Conservation (phyloP, 2,888 invertebrate genomes). For the Zaprionus lineosus region DNA sequence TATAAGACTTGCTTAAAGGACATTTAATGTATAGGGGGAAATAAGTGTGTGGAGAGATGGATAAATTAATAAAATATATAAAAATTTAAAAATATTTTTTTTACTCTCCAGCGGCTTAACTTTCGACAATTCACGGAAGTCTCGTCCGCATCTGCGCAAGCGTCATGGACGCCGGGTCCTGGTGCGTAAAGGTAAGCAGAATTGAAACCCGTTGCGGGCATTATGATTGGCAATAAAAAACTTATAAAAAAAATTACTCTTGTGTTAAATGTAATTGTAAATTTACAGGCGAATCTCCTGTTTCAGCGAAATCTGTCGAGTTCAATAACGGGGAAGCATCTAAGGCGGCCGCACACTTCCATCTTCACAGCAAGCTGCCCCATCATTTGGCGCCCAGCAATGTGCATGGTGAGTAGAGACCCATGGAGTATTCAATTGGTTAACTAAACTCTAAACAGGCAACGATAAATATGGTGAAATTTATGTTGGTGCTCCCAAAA, state of each 20-base stretch:
- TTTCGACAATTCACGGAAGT: no score
- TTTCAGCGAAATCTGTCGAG: constrained; percentile 76
- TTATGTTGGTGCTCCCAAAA: constrained; percentile 83
- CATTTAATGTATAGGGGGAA: no score
- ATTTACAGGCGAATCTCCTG: constrained; percentile 78
- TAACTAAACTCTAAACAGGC: background rate
- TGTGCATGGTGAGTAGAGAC: constrained; percentile 51
- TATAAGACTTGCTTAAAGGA: no score
- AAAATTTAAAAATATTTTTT: no score
- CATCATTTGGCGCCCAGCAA: constrained; percentile 58
- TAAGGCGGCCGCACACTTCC: constrained; percentile 78
- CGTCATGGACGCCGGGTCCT: no score
- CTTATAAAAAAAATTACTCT: constrained; percentile 19
- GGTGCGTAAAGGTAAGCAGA: constrained; percentile 60
- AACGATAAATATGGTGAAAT: constrained; percentile 78
- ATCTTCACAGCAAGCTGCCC: constrained; percentile 72
- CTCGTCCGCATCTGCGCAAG: constrained; percentile 49
- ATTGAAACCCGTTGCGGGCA: background rate
- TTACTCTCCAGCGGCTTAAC: no score
- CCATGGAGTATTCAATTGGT: background rate
- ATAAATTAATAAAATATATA: no score
- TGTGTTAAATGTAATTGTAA: constrained; percentile 45
- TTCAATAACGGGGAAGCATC: constrained; percentile 2
- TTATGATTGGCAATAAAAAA: constrained; percentile 46
- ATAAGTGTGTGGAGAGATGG: no score